Evolutionary conservation across 2,888 invertebrate species (phyloP).

Genomic region (Acleris emargana): DNA sequence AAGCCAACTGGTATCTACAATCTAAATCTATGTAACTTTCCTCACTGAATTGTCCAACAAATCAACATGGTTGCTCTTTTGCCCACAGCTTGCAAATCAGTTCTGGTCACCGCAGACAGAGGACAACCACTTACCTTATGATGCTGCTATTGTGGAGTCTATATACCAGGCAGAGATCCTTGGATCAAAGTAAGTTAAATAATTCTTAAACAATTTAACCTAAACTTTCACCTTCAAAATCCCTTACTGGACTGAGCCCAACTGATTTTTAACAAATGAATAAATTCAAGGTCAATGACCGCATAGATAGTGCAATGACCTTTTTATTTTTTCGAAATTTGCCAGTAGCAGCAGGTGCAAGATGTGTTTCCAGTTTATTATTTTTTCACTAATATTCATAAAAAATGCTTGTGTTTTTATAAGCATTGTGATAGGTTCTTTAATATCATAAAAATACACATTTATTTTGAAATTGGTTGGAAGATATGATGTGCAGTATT

Average conservation of each 20-base stretch:
- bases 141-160: slow-evolving; percentile 92
- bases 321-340: slow-evolving; percentile 62
- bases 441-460: no score
- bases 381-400: background rate
- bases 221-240: slow-evolving; percentile 47
- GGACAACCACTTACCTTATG: slow-evolving; percentile 88
- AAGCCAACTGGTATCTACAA: slow-evolving; percentile 69
- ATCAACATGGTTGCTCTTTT: slow-evolving; percentile 68
- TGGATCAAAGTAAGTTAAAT: slow-evolving; percentile 87
- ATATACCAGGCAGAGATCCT: slow-evolving; percentile 95
- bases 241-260: slow-evolving; percentile 55
- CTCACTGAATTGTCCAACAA: slow-evolving; percentile 68
- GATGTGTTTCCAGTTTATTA: slow-evolving; percentile 2
- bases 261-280: slow-evolving; percentile 74
- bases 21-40: slow-evolving; percentile 73
- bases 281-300: slow-evolving; percentile 66
- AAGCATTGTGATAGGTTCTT: no score
- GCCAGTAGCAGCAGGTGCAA: slow-evolving; percentile 45
- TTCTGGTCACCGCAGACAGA: slow-evolving; percentile 96
- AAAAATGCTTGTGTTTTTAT: no score
- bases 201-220: slow-evolving; percentile 8
- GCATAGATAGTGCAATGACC: slow-evolving; percentile 73
- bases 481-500: background rate
- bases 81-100: slow-evolving; percentile 91
- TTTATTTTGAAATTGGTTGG: no score